These are phyloP conservation scores for Cataglyphis altisquamis DNA, from an alignment of 2,888 invertebrate species.

Conservation along the genomic window DNA sequence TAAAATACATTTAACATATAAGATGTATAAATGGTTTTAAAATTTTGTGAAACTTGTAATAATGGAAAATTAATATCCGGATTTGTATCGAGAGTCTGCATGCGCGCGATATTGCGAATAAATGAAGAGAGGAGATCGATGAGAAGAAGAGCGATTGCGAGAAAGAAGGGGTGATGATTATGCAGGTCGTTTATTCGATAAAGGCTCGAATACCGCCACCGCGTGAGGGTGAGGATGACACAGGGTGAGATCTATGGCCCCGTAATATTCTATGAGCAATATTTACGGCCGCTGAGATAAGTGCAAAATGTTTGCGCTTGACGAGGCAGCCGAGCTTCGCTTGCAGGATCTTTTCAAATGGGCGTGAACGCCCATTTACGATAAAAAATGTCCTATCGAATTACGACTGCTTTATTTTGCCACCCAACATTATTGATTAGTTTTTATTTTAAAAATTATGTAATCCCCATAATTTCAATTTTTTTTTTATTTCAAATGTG, in stretches of 20 bases:
- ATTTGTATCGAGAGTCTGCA: slow-evolving; percentile 42
- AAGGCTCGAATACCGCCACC: slow-evolving; percentile 74
- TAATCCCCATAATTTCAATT: neutral
- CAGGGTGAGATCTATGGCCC: slow-evolving; percentile 80
- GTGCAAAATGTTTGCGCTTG: slow-evolving; percentile 80
- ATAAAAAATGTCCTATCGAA: slow-evolving; percentile 54
- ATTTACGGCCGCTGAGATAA: slow-evolving; percentile 83
- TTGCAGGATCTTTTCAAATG: slow-evolving; percentile 57
- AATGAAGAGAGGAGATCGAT: slow-evolving; percentile 58
- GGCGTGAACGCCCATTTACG: slow-evolving; percentile 48
- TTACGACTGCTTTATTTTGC: slow-evolving; percentile 40
- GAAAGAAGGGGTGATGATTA: slow-evolving; percentile 72
- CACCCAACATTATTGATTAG: neutral
- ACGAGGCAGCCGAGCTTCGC: slow-evolving; percentile 60
- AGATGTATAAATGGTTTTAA: neutral
- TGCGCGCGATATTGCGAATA: slow-evolving; percentile 54
- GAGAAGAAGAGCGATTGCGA: slow-evolving; percentile 61
- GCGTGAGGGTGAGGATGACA: slow-evolving; percentile 61
- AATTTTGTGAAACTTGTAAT: slow-evolving; percentile 14
- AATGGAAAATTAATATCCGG: slow-evolving; percentile 45
- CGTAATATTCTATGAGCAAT: slow-evolving; percentile 84
- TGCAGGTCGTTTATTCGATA: slow-evolving; percentile 81
- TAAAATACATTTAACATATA: neutral
- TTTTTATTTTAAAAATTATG: neutral
- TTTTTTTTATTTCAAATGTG: neutral